Evolutionary conservation across 2,888 invertebrate species (phyloP), one percentile per base, ranked within the genome.

Genomic region (Dasypolia templi): DNA sequence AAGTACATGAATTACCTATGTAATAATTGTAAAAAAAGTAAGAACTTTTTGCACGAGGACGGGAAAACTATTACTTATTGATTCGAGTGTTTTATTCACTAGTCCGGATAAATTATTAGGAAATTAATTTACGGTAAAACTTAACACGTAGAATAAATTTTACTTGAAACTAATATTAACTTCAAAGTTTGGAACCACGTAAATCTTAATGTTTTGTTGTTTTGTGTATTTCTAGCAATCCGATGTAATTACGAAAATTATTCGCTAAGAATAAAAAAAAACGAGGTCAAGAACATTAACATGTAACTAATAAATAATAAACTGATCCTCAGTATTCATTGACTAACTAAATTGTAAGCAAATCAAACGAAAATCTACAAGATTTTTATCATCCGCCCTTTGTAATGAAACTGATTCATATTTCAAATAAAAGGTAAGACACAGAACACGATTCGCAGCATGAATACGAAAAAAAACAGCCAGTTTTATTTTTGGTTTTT

Each of bases 371-470:
- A 53, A n/a, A 58, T 69, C 51, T 42, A 26, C 19, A 70, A 46
- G 35, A 26, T 39, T 29, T 22, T 29, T 58, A n/a, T n/a, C 35
- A 51, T 71, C 77, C 62, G 71, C 55, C 51, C 62, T 71, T 77
- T 2, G 6, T 39, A 62, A 70, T 58, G 29, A 64, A 78, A 63
- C 46, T 39, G 14, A 51, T 46, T 71, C 63, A 63, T 64, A 59
- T 64, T 58, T 71, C 35, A 29, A 70, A 76, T 17, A 62, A 22
- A 68, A 55, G 9, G 42, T 22, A 49, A 76, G 26, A 70, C 7
- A 63, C 12, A 19, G 0, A 59, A 64, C 32, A 59, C 5, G 22
- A 46, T 64, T 29, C 9, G 19, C 17, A 51, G 6, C n/a, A 44
- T 2, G 9, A 2, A 59, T 17, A 2, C 22, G 4, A 66, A 62